Base-by-base conservation (phyloP, 2,888 invertebrate species). In the Chloromyia formosa region DNA sequence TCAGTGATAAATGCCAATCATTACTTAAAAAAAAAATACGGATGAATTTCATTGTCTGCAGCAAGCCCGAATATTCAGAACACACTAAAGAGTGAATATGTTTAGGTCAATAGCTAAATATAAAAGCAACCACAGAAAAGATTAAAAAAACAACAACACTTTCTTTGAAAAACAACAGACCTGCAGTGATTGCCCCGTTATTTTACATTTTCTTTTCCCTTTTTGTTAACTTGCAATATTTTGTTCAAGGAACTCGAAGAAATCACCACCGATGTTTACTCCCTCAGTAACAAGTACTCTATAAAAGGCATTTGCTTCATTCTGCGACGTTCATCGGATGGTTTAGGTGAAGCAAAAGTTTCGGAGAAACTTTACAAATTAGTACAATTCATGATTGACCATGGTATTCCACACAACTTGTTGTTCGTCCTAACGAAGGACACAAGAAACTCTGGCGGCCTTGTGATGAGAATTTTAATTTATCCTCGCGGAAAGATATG, bases 391-490 rank as follows among this genome's bases (percentile, higher is more conserved):
- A 86, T 93, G 1, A 87, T 91, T 76, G 81, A 87, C 2, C 86
- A 88, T 14, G 87, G 90, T 45, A 87, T 94, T 77, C 91, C 94
- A 0, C 93, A 95, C 80, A 95, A 94, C 83, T 81, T 95, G 56
- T 90, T 91, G 77, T 86, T 94, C 56, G 91, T 91, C 10, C 85
- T 69, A 12, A 5, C 79, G 78, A 5, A 74, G 61, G 10, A 78
- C 0, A 81, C 83, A 18, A 84, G 87, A 75, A 35, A 35, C 27
- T 7, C 27, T 7, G 27, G 27, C 3, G 3, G 7, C 3, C 27
- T 35, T 35, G 85, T 86, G 22, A 80, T 91, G 12, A 86, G 91
- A 72, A 82, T 92, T 2, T 88, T 90, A 77, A 82, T 93, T n/a
- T 94, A 90, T 88, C 90, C 90, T 0, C 87, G 93, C 74, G 88